A percentile compares a stretch with the other conserved stretches of the same genome.
These are phyloP conservation scores for Leptosomus discolor DNA, from an alignment of 2,113 vertebrate species.

Conservation along the genomic window DNA sequence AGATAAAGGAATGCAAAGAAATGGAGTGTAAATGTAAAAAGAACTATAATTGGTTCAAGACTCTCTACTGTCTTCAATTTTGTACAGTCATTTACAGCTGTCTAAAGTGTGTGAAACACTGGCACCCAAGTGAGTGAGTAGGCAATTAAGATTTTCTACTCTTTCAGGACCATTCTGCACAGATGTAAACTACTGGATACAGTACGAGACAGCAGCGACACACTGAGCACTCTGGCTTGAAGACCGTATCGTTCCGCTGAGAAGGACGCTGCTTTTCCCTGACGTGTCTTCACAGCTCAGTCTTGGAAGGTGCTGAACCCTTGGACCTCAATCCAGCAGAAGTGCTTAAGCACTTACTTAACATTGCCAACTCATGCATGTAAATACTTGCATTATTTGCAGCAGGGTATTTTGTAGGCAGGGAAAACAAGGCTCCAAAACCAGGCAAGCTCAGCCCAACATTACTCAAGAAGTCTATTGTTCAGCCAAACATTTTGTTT, in stretches of 20 bases:
- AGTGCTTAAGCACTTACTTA: not conserved
- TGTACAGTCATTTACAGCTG: slow-evolving; percentile 42
- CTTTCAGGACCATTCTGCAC: not conserved
- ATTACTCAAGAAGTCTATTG: not conserved
- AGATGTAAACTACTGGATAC: not conserved
- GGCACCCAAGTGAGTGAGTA: slow-evolving; percentile 33
- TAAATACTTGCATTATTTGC: not conserved
- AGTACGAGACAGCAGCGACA: not conserved
- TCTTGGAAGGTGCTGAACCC: not conserved
- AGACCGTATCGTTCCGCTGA: rapidly evolving
- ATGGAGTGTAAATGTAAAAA: not conserved
- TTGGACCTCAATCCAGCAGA: not conserved
- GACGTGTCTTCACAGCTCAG: not conserved
- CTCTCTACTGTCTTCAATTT: slow-evolving; percentile 31
- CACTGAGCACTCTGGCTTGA: not conserved
- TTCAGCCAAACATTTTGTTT: not conserved
- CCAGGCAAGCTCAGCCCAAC: not conserved
- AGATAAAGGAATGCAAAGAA: slow-evolving; percentile 13
- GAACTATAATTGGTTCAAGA: slow-evolving; percentile 51
- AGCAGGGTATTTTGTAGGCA: not conserved
- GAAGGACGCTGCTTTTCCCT: not conserved
- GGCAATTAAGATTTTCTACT: slow-evolving; percentile 30
- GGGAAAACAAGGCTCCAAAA: not conserved
- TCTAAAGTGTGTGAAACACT: slow-evolving; percentile 11
- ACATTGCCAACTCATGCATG: not conserved